A percentile compares a stretch with the other conserved stretches of the same genome.
These are phyloP conservation scores for Argya squamiceps DNA, from an alignment of 2,797 vertebrate species.

Conservation along the genomic window DNA sequence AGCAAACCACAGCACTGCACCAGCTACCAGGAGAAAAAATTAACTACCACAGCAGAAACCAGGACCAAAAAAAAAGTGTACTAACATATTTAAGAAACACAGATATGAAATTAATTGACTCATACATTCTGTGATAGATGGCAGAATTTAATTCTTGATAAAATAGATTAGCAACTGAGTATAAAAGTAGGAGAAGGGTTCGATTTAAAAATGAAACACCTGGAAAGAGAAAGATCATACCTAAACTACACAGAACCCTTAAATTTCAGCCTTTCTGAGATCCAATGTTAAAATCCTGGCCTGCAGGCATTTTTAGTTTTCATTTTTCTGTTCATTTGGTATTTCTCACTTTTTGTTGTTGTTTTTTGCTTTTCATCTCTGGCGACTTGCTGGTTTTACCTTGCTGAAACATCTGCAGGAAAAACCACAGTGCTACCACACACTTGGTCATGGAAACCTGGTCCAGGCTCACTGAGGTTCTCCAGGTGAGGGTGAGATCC, in stretches of 20 bases:
- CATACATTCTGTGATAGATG: neutral
- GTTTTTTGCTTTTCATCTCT: neutral
- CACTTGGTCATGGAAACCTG: neutral
- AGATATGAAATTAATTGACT: neutral
- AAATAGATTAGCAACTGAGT: neutral
- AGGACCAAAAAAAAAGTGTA: neutral
- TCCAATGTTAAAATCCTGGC: neutral
- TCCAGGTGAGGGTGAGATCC: neutral
- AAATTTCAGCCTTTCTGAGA: neutral
- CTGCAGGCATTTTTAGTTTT: neutral
- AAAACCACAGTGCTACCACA: rapidly evolving
- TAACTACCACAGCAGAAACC: neutral
- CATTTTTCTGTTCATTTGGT: neutral
- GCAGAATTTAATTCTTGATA: neutral
- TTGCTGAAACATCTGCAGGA: neutral
- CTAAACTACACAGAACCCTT: neutral
- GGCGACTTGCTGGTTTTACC: neutral
- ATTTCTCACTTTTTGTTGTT: neutral
- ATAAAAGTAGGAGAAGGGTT: neutral
- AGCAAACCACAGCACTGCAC: neutral
- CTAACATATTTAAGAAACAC: neutral
- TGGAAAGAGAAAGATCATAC: neutral
- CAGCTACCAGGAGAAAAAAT: neutral
- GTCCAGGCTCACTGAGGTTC: neutral
- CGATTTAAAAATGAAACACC: neutral